Conservation (phyloP, 2,797 vertebrate genomes). For the Sebastolobus altivelis region DNA sequence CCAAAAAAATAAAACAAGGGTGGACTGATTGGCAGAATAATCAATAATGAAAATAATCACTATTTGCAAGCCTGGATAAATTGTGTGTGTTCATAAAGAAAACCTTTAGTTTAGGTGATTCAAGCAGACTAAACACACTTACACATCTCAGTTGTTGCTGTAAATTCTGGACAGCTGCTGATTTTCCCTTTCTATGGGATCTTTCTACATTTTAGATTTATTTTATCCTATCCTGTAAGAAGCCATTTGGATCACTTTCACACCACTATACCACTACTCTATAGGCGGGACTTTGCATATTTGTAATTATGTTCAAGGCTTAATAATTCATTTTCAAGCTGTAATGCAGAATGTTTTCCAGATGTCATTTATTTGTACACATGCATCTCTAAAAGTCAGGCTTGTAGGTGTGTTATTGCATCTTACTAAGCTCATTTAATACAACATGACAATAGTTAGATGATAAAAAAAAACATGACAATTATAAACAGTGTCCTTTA, state of each 20-base stretch:
- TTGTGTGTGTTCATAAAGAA: slow-evolving; percentile 1
- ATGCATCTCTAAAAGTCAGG: neutral
- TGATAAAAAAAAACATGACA: neutral
- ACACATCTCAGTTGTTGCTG: neutral
- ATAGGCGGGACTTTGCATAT: neutral
- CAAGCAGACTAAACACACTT: neutral
- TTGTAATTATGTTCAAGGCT: neutral
- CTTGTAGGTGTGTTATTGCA: neutral
- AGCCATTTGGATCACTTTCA: neutral
- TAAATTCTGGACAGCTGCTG: neutral
- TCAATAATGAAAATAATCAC: no score
- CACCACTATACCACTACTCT: neutral
- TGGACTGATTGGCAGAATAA: no score
- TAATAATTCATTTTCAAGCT: neutral
- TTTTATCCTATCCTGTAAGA: neutral
- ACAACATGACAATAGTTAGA: neutral
- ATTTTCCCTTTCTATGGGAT: neutral
- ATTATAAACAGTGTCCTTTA: neutral
- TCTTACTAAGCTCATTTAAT: neutral
- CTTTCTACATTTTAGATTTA: neutral
- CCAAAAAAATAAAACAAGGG: no score
- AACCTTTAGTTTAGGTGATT: neutral
- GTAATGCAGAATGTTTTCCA: neutral
- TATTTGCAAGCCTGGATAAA: neutral
- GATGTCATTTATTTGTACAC: neutral